These are phyloP conservation scores for Atta cephalotes DNA, from an alignment of 1,140 invertebrate genomes.

Conservation along the genomic window DNA sequence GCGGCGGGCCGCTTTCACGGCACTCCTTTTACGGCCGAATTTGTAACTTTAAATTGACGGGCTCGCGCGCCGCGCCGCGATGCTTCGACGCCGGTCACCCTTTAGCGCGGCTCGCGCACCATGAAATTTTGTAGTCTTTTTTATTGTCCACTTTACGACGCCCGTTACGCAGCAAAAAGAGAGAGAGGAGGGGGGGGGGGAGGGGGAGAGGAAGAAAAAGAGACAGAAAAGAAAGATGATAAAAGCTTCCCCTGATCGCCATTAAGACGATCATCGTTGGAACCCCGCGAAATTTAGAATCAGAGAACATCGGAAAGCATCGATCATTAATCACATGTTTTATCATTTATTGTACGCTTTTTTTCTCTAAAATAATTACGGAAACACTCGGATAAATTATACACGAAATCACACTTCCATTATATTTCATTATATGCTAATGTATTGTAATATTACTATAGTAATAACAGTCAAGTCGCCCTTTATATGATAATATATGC, in stretches of 20 bases:
- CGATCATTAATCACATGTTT: background rate
- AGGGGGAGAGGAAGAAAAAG: background rate
- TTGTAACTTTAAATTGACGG: slow-evolving; percentile 85
- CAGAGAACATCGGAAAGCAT: background rate
- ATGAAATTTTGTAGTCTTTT: slow-evolving; percentile 76
- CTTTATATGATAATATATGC: slow-evolving; percentile 20
- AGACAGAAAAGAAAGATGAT: slow-evolving; percentile 19
- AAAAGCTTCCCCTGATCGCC: slow-evolving; percentile 35
- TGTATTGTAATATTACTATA: background rate
- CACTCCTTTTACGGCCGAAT: slow-evolving; percentile 82
- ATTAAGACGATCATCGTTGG: slow-evolving; percentile 46
- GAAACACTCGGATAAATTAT: background rate
- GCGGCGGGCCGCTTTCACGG: slow-evolving; percentile 55
- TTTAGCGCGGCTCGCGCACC: slow-evolving; percentile 53
- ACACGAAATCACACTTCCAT: background rate
- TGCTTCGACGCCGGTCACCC: slow-evolving; percentile 43
- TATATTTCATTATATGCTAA: slow-evolving; percentile 28
- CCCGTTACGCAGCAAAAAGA: slow-evolving; percentile 53
- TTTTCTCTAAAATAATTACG: slow-evolving; percentile 7
- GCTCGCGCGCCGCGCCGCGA: slow-evolving; percentile 61
- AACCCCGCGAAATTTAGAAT: slow-evolving; percentile 26
- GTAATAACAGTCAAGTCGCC: background rate
- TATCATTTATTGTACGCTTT: background rate
- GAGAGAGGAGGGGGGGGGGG: background rate
- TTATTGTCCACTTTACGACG: slow-evolving; percentile 71